Evolutionary conservation across 1,140 invertebrate species (phyloP).

Genomic region (Trichogramma pretiosum): DNA sequence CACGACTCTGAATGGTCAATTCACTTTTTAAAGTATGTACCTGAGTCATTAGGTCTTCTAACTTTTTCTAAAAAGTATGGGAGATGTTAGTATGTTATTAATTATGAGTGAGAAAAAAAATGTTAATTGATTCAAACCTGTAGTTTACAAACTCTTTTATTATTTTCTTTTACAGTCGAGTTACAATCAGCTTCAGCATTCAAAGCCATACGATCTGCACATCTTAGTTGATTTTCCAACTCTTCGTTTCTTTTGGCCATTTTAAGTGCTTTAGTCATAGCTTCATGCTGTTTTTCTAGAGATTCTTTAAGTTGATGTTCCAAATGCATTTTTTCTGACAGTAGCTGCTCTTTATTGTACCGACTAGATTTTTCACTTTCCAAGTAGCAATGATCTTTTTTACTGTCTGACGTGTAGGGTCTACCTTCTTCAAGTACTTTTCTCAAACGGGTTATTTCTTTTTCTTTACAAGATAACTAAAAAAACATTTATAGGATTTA

Average conservation of each 20-base stretch:
- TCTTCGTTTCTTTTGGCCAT: slow-evolving; percentile 58
- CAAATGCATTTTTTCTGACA: slow-evolving; percentile 48
- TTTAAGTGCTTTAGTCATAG: slow-evolving; percentile 58
- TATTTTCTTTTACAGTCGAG: slow-evolving; percentile 40
- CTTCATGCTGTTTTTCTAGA: slow-evolving; percentile 61
- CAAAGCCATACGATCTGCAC: slow-evolving; percentile 58
- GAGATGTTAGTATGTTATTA: background rate
- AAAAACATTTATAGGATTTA: slow-evolving; percentile 16
- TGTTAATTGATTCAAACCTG: slow-evolving; percentile 27
- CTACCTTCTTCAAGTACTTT: slow-evolving; percentile 55
- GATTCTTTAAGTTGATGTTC: slow-evolving; percentile 54
- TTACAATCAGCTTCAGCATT: slow-evolving; percentile 56
- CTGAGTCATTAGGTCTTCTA: slow-evolving; percentile 41
- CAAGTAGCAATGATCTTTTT: slow-evolving; percentile 51
- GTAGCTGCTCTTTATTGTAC: no score
- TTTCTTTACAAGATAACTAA: slow-evolving; percentile 43
- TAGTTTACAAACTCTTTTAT: slow-evolving; percentile 33
- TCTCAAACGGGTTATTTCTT: slow-evolving; percentile 55
- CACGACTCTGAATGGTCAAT: slow-evolving; percentile 39
- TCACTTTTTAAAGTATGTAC: slow-evolving; percentile 46
- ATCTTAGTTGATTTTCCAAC: slow-evolving; percentile 57
- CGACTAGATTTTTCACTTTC: slow-evolving; percentile 40
- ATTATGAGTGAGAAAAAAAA: background rate
- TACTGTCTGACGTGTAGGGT: slow-evolving; percentile 45
- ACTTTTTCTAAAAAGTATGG: slow-evolving; percentile 38